Base-by-base conservation (phyloP, 2,113 vertebrate genomes). In the Balaenoptera acutorostrata region DNA sequence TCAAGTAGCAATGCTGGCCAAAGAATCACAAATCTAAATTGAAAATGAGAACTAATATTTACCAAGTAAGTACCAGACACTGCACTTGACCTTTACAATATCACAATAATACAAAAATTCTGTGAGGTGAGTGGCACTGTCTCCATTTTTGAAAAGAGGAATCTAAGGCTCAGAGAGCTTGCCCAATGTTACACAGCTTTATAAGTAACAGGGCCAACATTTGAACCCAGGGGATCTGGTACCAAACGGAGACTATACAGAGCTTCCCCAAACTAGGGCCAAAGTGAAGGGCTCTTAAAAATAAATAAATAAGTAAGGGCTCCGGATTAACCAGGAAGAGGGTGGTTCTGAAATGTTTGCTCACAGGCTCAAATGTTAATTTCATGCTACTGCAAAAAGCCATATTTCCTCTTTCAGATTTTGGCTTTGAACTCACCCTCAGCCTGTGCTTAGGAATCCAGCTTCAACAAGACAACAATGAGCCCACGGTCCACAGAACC, bases 21-120 rank as follows among this genome's bases (percentile, higher is more conserved):
- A 97, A 88, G 46, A 92, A 95, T 80, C 82, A 93, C 23, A 78
- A 83, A 31, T 82, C 88, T 85, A 90, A 89, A 80, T 39, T 90
- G 89, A 95, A 33, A 96, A 75, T 36, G 41, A 66, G 52, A 97
- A 95, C 63, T 84, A 88, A 61, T 94, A 90, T 84, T 81, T 92
- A 97, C 69, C 75, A 92, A 96, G 64, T 90, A 92, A 71, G 69
- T 86, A 33, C 57, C 88, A 96, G 59, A 29, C 20, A 44, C 75
- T 55, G 23, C 46, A 71, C 59, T 84, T 93, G 71, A 92, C 29
- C 82, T 96, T 97, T 90, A 84, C 31, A 84, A 64, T 75, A 84
- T 59, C 66, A 96, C 86, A 91, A 33, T 61, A 93, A 95, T 78
- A 91, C 25, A 93, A 68, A 66, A 96, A 93, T 68, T 39, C 64